A percentile compares a stretch with the other conserved stretches of the same genome.
These are phyloP conservation scores for Corbicula japonica DNA, from an alignment of 2,888 invertebrate genomes.

Conservation along the genomic window DNA sequence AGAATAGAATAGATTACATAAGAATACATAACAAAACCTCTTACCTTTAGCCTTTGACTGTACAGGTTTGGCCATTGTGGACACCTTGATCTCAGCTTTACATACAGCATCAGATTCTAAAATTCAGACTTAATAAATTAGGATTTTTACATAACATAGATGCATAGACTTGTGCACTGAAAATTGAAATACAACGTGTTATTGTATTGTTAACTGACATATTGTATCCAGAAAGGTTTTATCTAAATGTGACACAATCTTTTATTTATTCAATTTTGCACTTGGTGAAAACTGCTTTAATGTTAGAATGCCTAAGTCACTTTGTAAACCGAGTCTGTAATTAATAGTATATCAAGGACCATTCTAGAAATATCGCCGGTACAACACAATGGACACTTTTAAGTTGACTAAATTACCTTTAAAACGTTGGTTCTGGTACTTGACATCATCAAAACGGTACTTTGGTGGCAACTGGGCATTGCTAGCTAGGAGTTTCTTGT, in stretches of 20 bases:
- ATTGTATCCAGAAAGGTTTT: constrained; percentile 23
- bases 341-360: constrained; percentile 20
- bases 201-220: constrained; percentile 22
- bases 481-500: constrained; percentile 23
- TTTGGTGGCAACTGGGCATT: constrained; percentile 22
- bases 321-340: constrained; percentile 11
- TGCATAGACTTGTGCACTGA: constrained; percentile 22
- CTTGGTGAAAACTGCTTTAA: constrained; percentile 21
- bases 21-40: constrained; percentile 18
- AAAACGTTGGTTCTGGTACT: constrained; percentile 20
- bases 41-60: constrained; percentile 23
- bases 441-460: constrained; percentile 23
- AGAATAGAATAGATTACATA: constrained; percentile 18
- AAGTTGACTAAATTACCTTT: constrained; percentile 25
- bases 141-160: constrained; percentile 23
- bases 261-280: constrained; percentile 18
- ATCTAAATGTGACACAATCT: constrained; percentile 16
- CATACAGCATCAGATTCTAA: constrained; percentile 19
- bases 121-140: constrained; percentile 34
- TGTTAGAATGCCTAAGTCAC: constrained; percentile 12
- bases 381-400: constrained; percentile 22
- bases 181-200: constrained; percentile 27
- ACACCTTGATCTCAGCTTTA: constrained; percentile 20
- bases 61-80: constrained; percentile 23
- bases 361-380: constrained; percentile 19